Base-by-base conservation (phyloP, 2,113 vertebrate genomes). In the Alethe diademata region DNA sequence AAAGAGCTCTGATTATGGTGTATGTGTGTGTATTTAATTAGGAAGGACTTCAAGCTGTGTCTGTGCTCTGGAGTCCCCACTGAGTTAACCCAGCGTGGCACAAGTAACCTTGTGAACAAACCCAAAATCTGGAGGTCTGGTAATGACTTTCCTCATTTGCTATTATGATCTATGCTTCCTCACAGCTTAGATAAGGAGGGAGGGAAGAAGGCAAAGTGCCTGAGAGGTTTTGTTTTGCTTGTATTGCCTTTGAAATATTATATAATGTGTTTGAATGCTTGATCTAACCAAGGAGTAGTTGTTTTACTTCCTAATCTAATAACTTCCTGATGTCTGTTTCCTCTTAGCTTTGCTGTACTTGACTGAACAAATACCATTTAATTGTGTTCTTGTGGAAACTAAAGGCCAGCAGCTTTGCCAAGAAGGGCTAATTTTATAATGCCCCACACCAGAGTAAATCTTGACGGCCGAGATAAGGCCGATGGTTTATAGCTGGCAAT, bases 351-450 rank as follows among this genome's bases (percentile, higher is more conserved):
- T 93, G 45, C 73, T 95, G 18, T 78, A 91, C 67, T 82, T 78
- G 54, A 45, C 85, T 88, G 66, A 73, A 74, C 85, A 93, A 97
- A 88, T 92, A 60, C 66, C 62, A 69, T 86, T 96, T 93, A 94
- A 95, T 86, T 88, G 93, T 86, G 29, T 93, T 82, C 92, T 76
- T 86, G 71, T 73, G 65, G 86, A 92, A 86, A 73, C 43, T 47
- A n/a, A 95, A 88, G 88, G 67, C 79, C 67, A 43, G 66, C 40
- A 70, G 71, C 62, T 80, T 86, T 92, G 93, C 78, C 81, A 80
- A 83, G 90, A 67, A 74, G 58, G 58, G 85, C 71, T 95, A 67
- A 95, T 93, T 94, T 76, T 82, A 60, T 93, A 93, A 88, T 80
- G 56, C 18, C n/a, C 48, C 26, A 19, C 1, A 12, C 78, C 85